A percentile compares a stretch with the other conserved stretches of the same genome.
These are phyloP conservation scores for Helostoma temminkii DNA, from an alignment of 2,797 vertebrate species.

Conservation along the genomic window DNA sequence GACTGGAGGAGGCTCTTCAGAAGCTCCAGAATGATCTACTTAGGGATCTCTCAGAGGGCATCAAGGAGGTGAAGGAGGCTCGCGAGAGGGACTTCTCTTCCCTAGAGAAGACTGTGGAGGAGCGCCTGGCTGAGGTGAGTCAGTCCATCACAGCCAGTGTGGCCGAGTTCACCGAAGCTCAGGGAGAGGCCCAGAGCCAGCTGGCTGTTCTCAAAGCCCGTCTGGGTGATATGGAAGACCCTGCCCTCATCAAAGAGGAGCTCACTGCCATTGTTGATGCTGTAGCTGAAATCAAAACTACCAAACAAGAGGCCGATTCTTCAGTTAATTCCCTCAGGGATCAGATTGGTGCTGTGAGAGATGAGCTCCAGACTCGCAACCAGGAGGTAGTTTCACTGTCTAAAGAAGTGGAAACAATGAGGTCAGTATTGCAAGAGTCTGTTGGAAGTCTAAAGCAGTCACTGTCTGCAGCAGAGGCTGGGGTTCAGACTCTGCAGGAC, in stretches of 20 bases:
- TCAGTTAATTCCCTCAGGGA: slow-evolving; percentile 84
- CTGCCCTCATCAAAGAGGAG: slow-evolving; percentile 80
- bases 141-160: slow-evolving; percentile 91
- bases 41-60: slow-evolving; percentile 90
- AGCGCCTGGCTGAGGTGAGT: slow-evolving; percentile 92
- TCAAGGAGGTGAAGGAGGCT: slow-evolving; percentile 92
- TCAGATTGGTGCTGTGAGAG: slow-evolving; percentile 87
- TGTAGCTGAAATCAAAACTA: slow-evolving; percentile 83
- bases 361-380: slow-evolving; percentile 92
- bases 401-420: slow-evolving; percentile 87
- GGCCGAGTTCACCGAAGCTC: slow-evolving; percentile 89
- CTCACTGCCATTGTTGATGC: slow-evolving; percentile 82
- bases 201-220: slow-evolving; percentile 88
- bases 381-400: slow-evolving; percentile 89
- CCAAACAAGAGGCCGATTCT: slow-evolving; percentile 78
- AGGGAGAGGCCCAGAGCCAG: slow-evolving; percentile 89
- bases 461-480: slow-evolving; percentile 78
- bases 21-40: slow-evolving; percentile 94
- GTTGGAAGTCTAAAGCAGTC: slow-evolving; percentile 83
- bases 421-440: slow-evolving; percentile 82
- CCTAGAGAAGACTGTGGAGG: slow-evolving; percentile 92
- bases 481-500: slow-evolving; percentile 76
- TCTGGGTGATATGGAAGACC: slow-evolving; percentile 83
- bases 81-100: slow-evolving; percentile 91
- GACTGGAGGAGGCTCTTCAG: slow-evolving; percentile 92